These are phyloP conservation scores for Scolopax rusticola DNA, from an alignment of 2,797 vertebrate species.

Conservation along the genomic window DNA sequence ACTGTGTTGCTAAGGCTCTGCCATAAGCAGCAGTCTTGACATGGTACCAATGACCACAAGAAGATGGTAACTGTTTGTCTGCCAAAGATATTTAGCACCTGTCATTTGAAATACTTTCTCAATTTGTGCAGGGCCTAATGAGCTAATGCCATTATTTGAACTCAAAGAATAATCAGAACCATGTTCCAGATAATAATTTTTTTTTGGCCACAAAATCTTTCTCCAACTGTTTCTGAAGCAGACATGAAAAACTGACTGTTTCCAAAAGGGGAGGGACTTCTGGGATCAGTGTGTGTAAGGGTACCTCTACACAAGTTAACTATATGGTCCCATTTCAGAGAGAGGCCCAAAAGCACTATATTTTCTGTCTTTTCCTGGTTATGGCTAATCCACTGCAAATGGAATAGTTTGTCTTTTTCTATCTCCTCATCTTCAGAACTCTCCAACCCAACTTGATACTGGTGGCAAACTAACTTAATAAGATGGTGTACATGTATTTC, in stretches of 20 bases:
- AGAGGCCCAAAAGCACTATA: conserved; percentile 31
- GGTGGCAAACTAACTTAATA: conserved; percentile 70
- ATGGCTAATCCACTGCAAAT: conserved; percentile 55
- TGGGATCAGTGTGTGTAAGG: neutral
- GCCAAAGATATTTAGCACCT: neutral
- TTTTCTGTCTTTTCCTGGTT: conserved; percentile 35
- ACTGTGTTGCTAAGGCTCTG: neutral
- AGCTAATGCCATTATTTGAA: neutral
- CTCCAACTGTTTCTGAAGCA: conserved; percentile 13
- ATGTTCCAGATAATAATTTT: neutral
- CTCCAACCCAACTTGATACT: conserved; percentile 58
- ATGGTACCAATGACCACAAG: neutral
- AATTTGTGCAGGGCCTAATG: neutral
- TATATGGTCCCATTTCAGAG: conserved; percentile 9
- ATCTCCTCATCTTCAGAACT: conserved; percentile 66
- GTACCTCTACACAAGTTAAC: neutral
- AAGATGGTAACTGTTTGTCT: neutral
- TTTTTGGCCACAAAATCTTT: neutral
- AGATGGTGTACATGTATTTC: conserved; percentile 65
- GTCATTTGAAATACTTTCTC: neutral
- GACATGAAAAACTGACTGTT: neutral
- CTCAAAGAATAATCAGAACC: neutral
- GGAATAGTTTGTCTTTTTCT: conserved; percentile 57
- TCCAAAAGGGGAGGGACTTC: neutral
- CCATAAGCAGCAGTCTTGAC: neutral